phyloP scores from a whole-genome alignment of 2,113 vertebrate genomes.

The Oxygymnocypris stewartii region DNA sequence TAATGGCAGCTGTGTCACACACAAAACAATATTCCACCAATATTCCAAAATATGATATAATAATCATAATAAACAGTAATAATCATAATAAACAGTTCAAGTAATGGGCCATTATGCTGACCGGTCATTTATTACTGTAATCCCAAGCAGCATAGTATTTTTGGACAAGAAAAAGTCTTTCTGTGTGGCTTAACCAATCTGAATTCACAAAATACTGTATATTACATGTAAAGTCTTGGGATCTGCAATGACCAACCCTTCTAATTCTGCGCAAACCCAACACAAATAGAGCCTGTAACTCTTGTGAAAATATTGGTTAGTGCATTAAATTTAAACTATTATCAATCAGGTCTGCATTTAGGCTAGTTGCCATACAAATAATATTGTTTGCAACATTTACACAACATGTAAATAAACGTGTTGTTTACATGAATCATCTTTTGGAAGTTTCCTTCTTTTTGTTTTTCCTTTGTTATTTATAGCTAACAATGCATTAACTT shows the following conservation, averaged over 20 bases:
- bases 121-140: no score
- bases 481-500: neutral
- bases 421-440: neutral
- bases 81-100: no score
- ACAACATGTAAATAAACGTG: neutral
- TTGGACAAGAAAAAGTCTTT: neutral
- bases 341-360: neutral
- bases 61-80: no score
- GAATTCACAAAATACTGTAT: neutral
- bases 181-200: neutral
- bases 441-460: neutral
- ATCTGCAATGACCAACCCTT: neutral
- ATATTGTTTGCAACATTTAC: neutral
- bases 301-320: neutral
- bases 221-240: neutral
- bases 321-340: neutral
- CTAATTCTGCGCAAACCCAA: neutral
- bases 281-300: neutral
- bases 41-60: neutral
- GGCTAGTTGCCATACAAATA: neutral
- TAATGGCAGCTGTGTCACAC: neutral
- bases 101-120: no score
- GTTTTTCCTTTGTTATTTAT: neutral
- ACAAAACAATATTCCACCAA: neutral
- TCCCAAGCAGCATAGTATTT: no score